A percentile compares a stretch with the other conserved stretches of the same genome.
These are phyloP conservation scores for Apis laboriosa DNA, from an alignment of 1,140 invertebrate genomes.

Conservation along the genomic window DNA sequence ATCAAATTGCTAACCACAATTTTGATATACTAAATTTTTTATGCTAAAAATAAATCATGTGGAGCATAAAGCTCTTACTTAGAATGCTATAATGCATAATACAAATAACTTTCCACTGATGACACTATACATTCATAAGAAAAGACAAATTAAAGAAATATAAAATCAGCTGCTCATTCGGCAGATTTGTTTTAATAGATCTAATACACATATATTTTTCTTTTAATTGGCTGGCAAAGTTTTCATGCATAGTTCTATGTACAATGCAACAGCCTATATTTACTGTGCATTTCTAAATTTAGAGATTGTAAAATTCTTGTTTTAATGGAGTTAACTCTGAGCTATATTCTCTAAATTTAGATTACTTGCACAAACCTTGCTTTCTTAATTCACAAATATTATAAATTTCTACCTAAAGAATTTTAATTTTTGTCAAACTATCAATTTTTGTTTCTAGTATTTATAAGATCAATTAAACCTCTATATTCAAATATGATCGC, in stretches of 20 bases:
- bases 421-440: slow-evolving; percentile 36
- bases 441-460: slow-evolving; percentile 40
- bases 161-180: slow-evolving; percentile 37
- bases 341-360: slow-evolving; percentile 49
- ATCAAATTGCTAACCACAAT: slow-evolving; percentile 23
- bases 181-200: slow-evolving; percentile 11
- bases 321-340: slow-evolving; percentile 27
- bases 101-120: slow-evolving; percentile 30
- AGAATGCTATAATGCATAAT: slow-evolving; percentile 21
- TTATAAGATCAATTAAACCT: slow-evolving; percentile 40
- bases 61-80: not conserved
- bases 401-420: slow-evolving; percentile 61
- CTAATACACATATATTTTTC: slow-evolving; percentile 20
- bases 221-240: slow-evolving; percentile 43
- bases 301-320: slow-evolving; percentile 43
- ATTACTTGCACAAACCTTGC: slow-evolving; percentile 17
- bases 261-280: slow-evolving; percentile 47
- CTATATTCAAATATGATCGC: slow-evolving; percentile 47
- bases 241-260: slow-evolving; percentile 45
- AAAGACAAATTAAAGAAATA: slow-evolving; percentile 39
- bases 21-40: slow-evolving; percentile 32
- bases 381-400: slow-evolving; percentile 55
- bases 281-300: slow-evolving; percentile 35
- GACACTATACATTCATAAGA: slow-evolving; percentile 39
- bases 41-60: slow-evolving; percentile 23